Base-by-base conservation (phyloP, 2,888 invertebrate species). In the Morpho helenor region DNA sequence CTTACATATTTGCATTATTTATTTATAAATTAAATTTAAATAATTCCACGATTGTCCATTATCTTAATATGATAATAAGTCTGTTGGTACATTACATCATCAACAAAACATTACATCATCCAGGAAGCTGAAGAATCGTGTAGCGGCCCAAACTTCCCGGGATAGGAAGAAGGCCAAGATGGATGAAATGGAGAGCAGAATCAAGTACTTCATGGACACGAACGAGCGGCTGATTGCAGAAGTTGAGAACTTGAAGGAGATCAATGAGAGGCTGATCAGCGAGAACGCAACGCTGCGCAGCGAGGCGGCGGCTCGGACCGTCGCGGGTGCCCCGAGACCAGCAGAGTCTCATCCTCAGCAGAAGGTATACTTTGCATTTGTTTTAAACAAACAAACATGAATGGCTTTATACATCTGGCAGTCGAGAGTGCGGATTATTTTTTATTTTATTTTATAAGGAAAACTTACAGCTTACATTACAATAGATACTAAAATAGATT, bases 111-210 rank as follows among this genome's bases (percentile, higher is more conserved):
- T 61, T 66, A 52, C 60, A 49, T 58, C 51, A 61, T 88, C 40
- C 82, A 98, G 98, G 81, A 98, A 98, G 88, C 81, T 98, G 71
- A 98, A 98, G 82, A 99, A 99, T 81, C 93, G 99, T 67, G 98
- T 99, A 39, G 99, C 99, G 42, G 99, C 99, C 3, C 99, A 99
- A 86, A 98, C 97, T 51, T 99, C 99, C 0, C 93, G 99, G 56
- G 99, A 99, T 84, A 93, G 98, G 49, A 99, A 99, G 80, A 99
- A 99, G 82, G 96, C 96, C 0, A 95, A 95, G 77, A 95, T 99
- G 94, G 95, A 96, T 67, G 96, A 97, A 68, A 94, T 99, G 92
- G 98, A 98, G 79, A 79, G 84, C 8, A 93, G 94, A 45, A 92
- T 96, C 6, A 88, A 92, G 63, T 82, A 91, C 49, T 83, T 96